Percentiles rank a stretch among this genome's conserved stretches.
These are phyloP conservation scores for Noturus placidus DNA, from an alignment of 2,113 vertebrate species.

Conservation along the genomic window DNA sequence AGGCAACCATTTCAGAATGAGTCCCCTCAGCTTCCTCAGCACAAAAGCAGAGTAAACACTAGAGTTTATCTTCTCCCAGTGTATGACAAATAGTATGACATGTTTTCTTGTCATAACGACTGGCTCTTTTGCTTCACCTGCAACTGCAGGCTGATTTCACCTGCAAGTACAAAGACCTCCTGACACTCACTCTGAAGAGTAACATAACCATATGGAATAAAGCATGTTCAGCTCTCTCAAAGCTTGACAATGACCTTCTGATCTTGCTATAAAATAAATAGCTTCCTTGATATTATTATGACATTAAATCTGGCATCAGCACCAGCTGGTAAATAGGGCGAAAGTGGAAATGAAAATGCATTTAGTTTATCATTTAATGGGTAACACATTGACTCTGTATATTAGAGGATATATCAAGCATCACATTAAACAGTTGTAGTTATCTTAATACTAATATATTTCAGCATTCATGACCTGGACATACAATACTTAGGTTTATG, in stretches of 20 bases:
- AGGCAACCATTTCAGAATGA: constrained; percentile 56
- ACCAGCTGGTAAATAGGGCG: background rate
- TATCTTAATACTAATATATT: background rate
- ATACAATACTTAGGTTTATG: background rate
- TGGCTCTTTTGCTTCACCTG: constrained; percentile 35
- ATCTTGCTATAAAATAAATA: background rate
- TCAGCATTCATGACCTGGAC: background rate
- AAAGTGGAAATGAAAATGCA: background rate
- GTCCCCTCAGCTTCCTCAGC: constrained; percentile 49
- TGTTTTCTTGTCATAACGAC: constrained; percentile 50
- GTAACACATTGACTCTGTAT: background rate
- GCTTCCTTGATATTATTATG: background rate
- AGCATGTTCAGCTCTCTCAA: background rate
- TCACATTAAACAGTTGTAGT: background rate
- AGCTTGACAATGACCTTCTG: background rate
- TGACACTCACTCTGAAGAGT: constrained; percentile 9
- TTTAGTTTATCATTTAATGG: background rate
- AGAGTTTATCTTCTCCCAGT: constrained; percentile 55
- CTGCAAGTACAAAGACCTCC: constrained; percentile 31
- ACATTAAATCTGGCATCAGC: background rate
- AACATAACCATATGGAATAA: constrained; percentile 11
- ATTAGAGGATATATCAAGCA: background rate
- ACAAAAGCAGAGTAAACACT: constrained; percentile 57
- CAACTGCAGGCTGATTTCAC: constrained; percentile 27
- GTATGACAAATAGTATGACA: constrained; percentile 58